Percentiles rank a stretch among this genome's conserved stretches.
These are phyloP conservation scores for Machimus rusticus DNA, from an alignment of 2,888 invertebrate species.

Conservation along the genomic window DNA sequence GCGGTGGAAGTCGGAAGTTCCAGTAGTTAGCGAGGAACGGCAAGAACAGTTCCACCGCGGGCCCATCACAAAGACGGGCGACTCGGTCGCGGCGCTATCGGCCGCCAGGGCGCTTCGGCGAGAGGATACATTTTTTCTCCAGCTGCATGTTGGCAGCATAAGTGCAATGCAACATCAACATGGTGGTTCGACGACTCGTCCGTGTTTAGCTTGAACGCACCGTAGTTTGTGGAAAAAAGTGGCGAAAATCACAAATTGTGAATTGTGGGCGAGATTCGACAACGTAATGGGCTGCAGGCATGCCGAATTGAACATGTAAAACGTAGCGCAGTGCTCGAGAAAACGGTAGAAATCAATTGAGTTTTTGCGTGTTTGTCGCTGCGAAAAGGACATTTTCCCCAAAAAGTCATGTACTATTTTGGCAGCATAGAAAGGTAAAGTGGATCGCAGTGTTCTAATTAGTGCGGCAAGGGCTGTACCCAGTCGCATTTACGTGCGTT, in stretches of 20 bases:
- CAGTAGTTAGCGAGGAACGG: neutral
- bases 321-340: neutral
- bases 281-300: neutral
- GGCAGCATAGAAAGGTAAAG: conserved; percentile 47
- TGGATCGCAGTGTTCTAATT: neutral
- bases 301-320: conserved; percentile 35
- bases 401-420: conserved; percentile 47
- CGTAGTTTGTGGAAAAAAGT: conserved; percentile 24
- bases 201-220: conserved; percentile 37
- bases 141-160: conserved; percentile 42
- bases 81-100: neutral
- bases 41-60: neutral
- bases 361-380: conserved; percentile 32
- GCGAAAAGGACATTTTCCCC: neutral
- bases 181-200: conserved; percentile 44
- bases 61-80: neutral
- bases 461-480: neutral
- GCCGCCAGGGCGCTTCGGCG: neutral
- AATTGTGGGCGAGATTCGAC: neutral
- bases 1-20: neutral
- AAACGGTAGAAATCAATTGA: conserved; percentile 18
- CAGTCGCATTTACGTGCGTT: neutral
- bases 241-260: neutral
- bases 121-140: conserved; percentile 19
- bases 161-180: conserved; percentile 47